These are phyloP conservation scores for Chaetura pelagica DNA, from an alignment of 2,113 vertebrate species.

Conservation along the genomic window DNA sequence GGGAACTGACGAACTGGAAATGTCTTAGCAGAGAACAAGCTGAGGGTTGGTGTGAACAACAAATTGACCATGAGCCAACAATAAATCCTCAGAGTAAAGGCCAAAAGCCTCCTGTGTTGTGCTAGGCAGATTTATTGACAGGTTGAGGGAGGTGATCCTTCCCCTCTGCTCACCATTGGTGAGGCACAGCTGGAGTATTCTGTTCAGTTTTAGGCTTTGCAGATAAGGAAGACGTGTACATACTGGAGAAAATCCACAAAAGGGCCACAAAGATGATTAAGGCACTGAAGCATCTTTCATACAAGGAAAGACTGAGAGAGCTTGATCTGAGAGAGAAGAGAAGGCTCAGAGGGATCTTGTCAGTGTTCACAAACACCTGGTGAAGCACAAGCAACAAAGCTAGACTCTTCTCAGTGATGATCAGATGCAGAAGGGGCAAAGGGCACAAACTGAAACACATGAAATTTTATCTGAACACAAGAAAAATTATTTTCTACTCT, in stretches of 20 bases:
- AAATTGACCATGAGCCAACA: too few species aligned
- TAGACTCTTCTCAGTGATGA: neutral
- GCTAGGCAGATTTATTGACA: fast-evolving
- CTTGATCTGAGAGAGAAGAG: neutral
- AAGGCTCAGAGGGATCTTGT: neutral
- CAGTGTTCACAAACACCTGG: neutral
- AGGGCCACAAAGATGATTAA: neutral
- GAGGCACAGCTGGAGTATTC: neutral
- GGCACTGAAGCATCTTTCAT: neutral
- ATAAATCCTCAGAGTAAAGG: neutral
- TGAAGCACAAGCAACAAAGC: neutral
- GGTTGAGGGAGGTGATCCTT: neutral
- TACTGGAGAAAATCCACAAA: neutral
- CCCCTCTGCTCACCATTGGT: neutral
- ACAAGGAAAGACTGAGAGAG: neutral
- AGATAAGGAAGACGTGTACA: neutral
- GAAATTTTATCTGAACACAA: neutral
- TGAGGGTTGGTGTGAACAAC: fast-evolving
- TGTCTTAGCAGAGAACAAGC: neutral
- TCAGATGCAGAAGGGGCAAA: neutral
- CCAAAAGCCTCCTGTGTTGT: fast-evolving
- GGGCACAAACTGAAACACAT: neutral
- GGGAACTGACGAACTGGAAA: neutral
- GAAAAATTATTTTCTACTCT: neutral
- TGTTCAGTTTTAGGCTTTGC: neutral